Conservation (phyloP, 2,113 vertebrate genomes). For the Lota lota region DNA sequence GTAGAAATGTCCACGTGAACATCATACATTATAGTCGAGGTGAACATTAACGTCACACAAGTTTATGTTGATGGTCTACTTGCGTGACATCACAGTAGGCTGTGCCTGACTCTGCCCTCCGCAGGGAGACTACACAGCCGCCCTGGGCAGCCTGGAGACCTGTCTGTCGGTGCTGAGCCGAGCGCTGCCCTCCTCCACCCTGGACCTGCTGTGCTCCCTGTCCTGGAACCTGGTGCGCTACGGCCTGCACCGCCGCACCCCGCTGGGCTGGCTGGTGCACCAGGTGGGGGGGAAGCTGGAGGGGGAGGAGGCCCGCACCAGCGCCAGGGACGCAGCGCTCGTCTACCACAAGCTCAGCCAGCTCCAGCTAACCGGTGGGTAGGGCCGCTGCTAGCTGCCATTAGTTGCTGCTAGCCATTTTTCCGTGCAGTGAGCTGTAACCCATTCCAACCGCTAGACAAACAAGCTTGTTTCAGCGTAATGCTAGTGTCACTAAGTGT, state of each 20-base stretch:
- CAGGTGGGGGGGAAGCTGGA: conserved; percentile 85
- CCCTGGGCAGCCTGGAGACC: conserved; percentile 84
- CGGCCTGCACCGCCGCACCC: conserved; percentile 85
- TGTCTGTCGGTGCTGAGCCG: conserved; percentile 86
- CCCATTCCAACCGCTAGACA: too few relatives aligned
- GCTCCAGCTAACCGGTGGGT: conserved; percentile 91
- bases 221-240: conserved; percentile 96
- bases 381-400: neutral
- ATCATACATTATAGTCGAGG: too few relatives aligned
- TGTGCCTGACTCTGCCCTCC: neutral
- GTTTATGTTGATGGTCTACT: too few relatives aligned
- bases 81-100: too few relatives aligned
- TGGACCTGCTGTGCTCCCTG: conserved; percentile 90
- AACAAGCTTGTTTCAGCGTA: too few relatives aligned
- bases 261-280: conserved; percentile 90
- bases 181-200: conserved; percentile 81
- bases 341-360: conserved; percentile 93
- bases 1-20: too few relatives aligned
- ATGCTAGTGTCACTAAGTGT: too few relatives aligned
- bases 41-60: too few relatives aligned
- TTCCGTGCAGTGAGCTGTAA: too few relatives aligned
- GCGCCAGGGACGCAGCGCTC: conserved; percentile 85
- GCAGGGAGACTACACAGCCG: conserved; percentile 87
- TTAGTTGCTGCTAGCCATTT: neutral
- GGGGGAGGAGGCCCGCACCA: conserved; percentile 90